These are phyloP conservation scores for Hartigia nigra DNA, from an alignment of 2,888 invertebrate species.

Conservation along the genomic window DNA sequence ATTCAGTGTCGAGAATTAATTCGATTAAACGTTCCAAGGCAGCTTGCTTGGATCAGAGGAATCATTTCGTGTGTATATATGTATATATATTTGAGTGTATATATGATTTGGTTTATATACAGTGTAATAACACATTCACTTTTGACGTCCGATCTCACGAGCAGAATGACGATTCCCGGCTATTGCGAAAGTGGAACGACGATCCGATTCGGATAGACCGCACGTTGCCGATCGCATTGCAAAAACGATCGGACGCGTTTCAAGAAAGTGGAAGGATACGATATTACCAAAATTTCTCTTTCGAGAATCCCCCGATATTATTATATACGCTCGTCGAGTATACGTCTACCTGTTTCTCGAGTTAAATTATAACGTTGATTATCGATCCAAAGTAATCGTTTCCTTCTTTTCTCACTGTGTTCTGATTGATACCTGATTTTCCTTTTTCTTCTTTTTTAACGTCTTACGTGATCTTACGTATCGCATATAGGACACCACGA, in stretches of 20 bases:
- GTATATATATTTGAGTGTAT: not conserved
- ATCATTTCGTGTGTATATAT: not conserved
- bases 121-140: not conserved
- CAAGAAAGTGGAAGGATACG: not conserved
- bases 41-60: not conserved
- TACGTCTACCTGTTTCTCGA: not conserved
- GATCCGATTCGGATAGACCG: not conserved
- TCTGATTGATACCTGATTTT: constrained; percentile 13
- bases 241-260: constrained; percentile 8
- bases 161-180: not conserved
- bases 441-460: constrained; percentile 18
- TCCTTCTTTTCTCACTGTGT: not conserved
- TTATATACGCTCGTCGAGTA: not conserved
- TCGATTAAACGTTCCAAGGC: not conserved
- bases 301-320: not conserved
- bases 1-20: not conserved
- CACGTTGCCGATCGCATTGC: not conserved
- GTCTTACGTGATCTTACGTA: constrained; percentile 15
- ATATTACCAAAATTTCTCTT: not conserved
- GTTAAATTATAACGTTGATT: not conserved
- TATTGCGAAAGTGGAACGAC: constrained; percentile 5
- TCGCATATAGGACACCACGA: constrained; percentile 7
- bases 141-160: not conserved
- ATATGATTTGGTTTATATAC: not conserved
- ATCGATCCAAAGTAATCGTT: not conserved